Evolutionary conservation across 2,888 invertebrate genomes (phyloP), one percentile per base, ranked within the genome.

Genomic region (Troglohyphantes excavatus): DNA sequence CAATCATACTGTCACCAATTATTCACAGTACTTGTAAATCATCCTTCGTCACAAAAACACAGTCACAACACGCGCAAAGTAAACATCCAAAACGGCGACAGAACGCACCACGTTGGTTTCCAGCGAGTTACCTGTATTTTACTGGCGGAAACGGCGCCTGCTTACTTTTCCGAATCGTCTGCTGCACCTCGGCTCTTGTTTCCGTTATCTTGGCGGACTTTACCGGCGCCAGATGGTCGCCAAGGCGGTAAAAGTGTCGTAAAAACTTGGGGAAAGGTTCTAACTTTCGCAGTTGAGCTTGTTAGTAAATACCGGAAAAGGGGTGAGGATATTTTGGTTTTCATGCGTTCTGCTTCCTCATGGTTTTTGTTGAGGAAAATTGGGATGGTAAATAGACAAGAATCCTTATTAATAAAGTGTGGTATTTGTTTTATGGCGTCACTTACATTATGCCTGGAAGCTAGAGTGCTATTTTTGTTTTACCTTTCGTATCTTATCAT

Each of bases 101-200:
- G n/a, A 21, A 65, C 23, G 7, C 65, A 19, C 23, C 78, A 63
- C 78, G 78, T 78, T 78, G 39, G 39, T 68, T 75, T 53, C 67
- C 13, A 53, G 53, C 27, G 61, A 70, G 83, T 84, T 75, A 84
- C 84, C 84, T 84, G 84, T 75, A 21, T 67, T 84, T 29, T 27
- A 63, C 19, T 53, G 59, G 67, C 63, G 67, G 43, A 70, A 61
- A 39, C 3, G 46, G 46, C n/a, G 33, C 39, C 29, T 84, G 84
- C 67, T 75, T 84, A 75, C 84, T 75, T 84, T 75, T 75, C n/a
- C 43, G 84, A 33, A n/a, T 5, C 84, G 75, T 75, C n/a, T n/a
- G n/a, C n/a, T n/a, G n/a, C n/a, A 75, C 43, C 83, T 83, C 63
- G 39, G 11, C 59, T 59, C 70, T n/a, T 33, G 68, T 81, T 81